Evolutionary conservation across 2,888 invertebrate genomes (phyloP).

Genomic region (Myopa tessellatipennis): DNA sequence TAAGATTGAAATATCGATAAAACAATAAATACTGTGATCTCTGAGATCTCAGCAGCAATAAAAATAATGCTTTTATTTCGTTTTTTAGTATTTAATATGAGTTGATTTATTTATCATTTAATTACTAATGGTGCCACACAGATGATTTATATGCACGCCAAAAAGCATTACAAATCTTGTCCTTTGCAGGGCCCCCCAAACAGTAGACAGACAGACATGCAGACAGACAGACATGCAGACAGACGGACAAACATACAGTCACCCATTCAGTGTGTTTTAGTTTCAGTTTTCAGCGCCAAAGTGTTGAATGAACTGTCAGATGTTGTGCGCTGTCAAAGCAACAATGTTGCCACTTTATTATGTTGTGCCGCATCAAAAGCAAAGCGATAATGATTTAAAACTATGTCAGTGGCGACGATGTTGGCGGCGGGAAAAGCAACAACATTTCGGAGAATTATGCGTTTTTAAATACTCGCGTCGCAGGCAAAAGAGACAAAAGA

Average conservation of each 20-base stretch:
- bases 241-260: not conserved
- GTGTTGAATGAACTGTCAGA: conserved; percentile 53
- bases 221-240: not conserved
- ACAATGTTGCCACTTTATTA: conserved; percentile 51
- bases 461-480: conserved; percentile 47
- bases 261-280: not conserved
- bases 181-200: not conserved
- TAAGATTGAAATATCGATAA: no score
- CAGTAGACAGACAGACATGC: not conserved
- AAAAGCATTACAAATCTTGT: no score
- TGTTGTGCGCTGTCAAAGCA: conserved; percentile 49
- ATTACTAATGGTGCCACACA: no score
- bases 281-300: conserved; percentile 37
- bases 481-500: not conserved
- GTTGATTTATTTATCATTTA: no score
- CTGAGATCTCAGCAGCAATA: no score
- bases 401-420: conserved; percentile 54
- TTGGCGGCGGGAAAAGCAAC: not conserved
- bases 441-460: conserved; percentile 50
- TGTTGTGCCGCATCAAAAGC: conserved; percentile 30
- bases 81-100: no score
- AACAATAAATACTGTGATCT: no score
- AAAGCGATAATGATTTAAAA: conserved; percentile 57
- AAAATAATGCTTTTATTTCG: no score
- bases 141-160: no score